These are phyloP conservation scores for Ptilodon capucinus DNA, from an alignment of 2,888 invertebrate species.

Conservation along the genomic window DNA sequence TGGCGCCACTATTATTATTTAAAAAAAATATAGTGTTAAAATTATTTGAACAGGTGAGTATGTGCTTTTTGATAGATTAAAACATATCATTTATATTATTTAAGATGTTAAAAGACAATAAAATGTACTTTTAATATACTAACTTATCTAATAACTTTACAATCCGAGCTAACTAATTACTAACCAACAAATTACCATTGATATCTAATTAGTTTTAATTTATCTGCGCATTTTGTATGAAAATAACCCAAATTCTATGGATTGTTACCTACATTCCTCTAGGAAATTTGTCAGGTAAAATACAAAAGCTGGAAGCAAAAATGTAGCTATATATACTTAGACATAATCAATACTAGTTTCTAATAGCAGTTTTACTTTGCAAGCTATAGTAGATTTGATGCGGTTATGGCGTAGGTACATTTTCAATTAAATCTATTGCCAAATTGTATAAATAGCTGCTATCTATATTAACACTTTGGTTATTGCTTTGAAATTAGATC, in stretches of 20 bases:
- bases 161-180: no score
- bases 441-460: not conserved
- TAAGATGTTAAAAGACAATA: no score
- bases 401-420: not conserved
- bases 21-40: slow-evolving; percentile 3
- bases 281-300: no score
- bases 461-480: not conserved
- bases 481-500: not conserved
- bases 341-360: not conserved
- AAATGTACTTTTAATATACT: no score
- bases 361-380: not conserved
- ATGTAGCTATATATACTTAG: no score
- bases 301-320: not conserved
- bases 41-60: not conserved
- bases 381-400: not conserved
- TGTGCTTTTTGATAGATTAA: not conserved
- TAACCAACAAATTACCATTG: no score
- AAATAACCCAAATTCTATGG: no score
- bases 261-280: no score
- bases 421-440: not conserved
- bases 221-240: no score
- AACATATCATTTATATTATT: no score
- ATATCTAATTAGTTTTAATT: no score
- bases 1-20: slow-evolving; percentile 60
- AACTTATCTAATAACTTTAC: no score